Percentiles rank a stretch among this genome's conserved stretches.
phyloP scores from a whole-genome alignment of 1,140 invertebrate genomes.

The Meloidogyne floridensis region DNA sequence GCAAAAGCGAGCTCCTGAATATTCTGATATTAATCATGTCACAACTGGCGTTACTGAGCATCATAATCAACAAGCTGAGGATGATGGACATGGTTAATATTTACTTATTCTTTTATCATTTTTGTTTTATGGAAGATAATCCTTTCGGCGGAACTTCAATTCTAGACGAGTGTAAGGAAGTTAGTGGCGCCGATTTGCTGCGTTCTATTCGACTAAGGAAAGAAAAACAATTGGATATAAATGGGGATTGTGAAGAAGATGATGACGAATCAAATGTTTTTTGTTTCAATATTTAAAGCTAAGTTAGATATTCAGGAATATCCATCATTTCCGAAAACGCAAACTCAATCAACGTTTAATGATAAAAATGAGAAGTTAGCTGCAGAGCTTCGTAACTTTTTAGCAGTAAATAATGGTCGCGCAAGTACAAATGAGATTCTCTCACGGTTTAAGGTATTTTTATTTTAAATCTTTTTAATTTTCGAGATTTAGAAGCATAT shows the following conservation, averaged over 20 bases:
- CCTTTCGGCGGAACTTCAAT: slow-evolving; percentile 14
- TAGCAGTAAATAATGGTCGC: slow-evolving; percentile 42
- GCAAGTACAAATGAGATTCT: slow-evolving; percentile 55
- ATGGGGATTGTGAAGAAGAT: background rate
- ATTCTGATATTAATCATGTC: background rate
- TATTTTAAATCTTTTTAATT: slow-evolving; percentile 37
- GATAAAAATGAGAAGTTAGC: slow-evolving; percentile 59
- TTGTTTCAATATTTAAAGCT: background rate
- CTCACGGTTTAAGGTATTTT: slow-evolving; percentile 49
- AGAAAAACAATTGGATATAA: slow-evolving; percentile 23
- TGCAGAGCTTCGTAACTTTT: slow-evolving; percentile 51
- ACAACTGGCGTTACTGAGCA: background rate
- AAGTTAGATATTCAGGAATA: slow-evolving; percentile 36
- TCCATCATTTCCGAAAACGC: slow-evolving; percentile 42
- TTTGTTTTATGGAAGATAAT: background rate
- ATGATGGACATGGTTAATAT: background rate
- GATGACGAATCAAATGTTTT: slow-evolving; percentile 11
- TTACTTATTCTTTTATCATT: background rate
- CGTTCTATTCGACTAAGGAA: background rate
- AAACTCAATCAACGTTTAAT: slow-evolving; percentile 29
- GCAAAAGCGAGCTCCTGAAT: slow-evolving; percentile 21
- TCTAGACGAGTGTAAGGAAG: background rate
- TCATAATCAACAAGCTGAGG: background rate
- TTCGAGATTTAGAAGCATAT: slow-evolving; percentile 43
- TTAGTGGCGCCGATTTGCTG: slow-evolving; percentile 7